Evolutionary conservation across 1,140 invertebrate genomes (phyloP), one percentile per base, ranked within the genome.

Genomic region (Heliothis subflexa): DNA sequence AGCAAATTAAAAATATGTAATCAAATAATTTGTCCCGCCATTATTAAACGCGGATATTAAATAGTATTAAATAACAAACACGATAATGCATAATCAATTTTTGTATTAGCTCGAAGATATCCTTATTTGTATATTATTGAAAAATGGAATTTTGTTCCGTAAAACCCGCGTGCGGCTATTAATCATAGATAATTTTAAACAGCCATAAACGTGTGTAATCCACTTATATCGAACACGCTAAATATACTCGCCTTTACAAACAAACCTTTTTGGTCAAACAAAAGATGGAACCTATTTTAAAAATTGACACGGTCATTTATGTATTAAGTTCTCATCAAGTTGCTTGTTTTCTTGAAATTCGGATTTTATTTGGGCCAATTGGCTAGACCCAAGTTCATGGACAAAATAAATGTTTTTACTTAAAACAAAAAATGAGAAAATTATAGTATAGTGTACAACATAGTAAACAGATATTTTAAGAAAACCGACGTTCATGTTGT

Each of bases 31-130:
- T 61, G 33, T 4, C 21, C 21, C 25, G 4, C 40, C 13, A 66
- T 45, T 45, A 64, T 16, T 64, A 66, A 3, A 11, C 40, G 2
- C 16, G 28, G 18, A 47, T 66, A 66, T 18, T 40, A 18, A 12
- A 45, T 66, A 47, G 18, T 66, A 66, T 18, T 40, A 18, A 12
- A 45, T 66, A 47, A 11, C 62, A 66, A 47, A 66, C 62, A 66
- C 16, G 40, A 47, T 66, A 47, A 66, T 66, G 62, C 40, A 47
- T 66, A 66, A 28, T 47, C 45, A 18, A 47, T 47, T 49, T 49
- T 47, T 13, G 33, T 40, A 47, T 47, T 11, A 47, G 14, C 3
- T n/a, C 16, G 18, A 18, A 28, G 13, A 5, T 66, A 33, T 55
- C 62, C n/a, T 18, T 66, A 66, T 66, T 66, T 66, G 40, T 21